Evolutionary conservation across 2,888 invertebrate species (phyloP).

Genomic region (Campaea margaritaria): DNA sequence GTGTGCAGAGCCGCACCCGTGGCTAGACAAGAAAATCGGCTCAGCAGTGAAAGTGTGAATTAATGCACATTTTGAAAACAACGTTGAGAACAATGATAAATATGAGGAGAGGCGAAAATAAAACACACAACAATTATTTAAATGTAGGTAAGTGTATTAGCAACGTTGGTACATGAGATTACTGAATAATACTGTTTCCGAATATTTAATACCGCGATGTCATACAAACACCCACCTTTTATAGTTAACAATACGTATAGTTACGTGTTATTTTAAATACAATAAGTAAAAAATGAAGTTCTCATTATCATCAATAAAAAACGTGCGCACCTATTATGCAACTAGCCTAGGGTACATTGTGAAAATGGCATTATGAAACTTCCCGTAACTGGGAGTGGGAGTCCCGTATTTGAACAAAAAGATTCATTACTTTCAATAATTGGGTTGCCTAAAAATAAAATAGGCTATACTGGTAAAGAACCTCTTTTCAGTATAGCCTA

Average conservation of each 20-base stretch:
- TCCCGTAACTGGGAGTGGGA: no score
- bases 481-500: no score
- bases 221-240: constrained; percentile 59
- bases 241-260: constrained; percentile 41
- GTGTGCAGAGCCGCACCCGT: no score
- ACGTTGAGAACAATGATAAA: neutral
- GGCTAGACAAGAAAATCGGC: no score
- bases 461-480: no score
- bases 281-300: constrained; percentile 70
- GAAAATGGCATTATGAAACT: constrained; percentile 16
- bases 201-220: constrained; percentile 67
- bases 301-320: constrained; percentile 66
- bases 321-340: constrained; percentile 74
- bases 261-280: constrained; percentile 63
- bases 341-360: constrained; percentile 43
- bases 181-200: constrained; percentile 83
- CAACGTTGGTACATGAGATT: constrained; percentile 85
- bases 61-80: no score
- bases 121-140: constrained; percentile 60
- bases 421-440: neutral
- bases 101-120: constrained; percentile 24
- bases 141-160: constrained; percentile 85
- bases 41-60: no score
- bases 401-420: no score
- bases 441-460: no score